Base-by-base conservation (phyloP, 37 sponge, comb jelly and placozoan species). In the Diacarnus erythraeanus region DNA sequence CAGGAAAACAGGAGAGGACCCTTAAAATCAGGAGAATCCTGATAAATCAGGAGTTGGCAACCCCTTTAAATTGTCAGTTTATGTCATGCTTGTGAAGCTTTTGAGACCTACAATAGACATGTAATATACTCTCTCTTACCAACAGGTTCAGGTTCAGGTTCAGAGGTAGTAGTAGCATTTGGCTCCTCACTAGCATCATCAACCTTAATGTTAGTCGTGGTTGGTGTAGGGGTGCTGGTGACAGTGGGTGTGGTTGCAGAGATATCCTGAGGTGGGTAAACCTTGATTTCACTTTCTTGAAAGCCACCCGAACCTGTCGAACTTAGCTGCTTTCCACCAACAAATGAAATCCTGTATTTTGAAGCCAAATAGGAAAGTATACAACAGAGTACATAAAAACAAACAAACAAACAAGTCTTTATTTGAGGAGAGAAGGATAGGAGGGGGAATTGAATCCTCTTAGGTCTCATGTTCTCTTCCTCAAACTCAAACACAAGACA, bases 271-370 rank as follows among this genome's bases (percentile, higher is more conserved):
- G 86, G 86, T 0, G 91, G 91, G 58, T 85, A 90, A 35, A 77
- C 79, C 27, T 68, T 72, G 41, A 69, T 22, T 38, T 23, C 26
- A 18, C 65, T 40, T 23, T 63, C 73, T 10, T 38, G 42, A 0
- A 36, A 38, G 4, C 42, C 39, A 25, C 31, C 25, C 3, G 33
- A 33, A 18, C 86, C 91, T 27, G 91, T 90, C 65, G 91, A 85
- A 57, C 47, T 72, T 25, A 92, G 80, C 64, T 87, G 73, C 73
- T 83, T 64, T 5, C 92, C 92, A 17, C 87, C 92, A 22, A 92
- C 79, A 72, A 92, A 92, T 2, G 74, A 79, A 29, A 92, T 87
- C 59, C 79, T 57, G 35, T n/a, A 54, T 35, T n/a, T 43, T 6
- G 42, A 69, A 20, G n/a, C n/a, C n/a, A n/a, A n/a, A n/a, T n/a